Percentiles rank a stretch among this genome's conserved stretches.
These are phyloP conservation scores for Thaleichthys pacificus DNA, from an alignment of 2,797 vertebrate species.

Conservation along the genomic window DNA sequence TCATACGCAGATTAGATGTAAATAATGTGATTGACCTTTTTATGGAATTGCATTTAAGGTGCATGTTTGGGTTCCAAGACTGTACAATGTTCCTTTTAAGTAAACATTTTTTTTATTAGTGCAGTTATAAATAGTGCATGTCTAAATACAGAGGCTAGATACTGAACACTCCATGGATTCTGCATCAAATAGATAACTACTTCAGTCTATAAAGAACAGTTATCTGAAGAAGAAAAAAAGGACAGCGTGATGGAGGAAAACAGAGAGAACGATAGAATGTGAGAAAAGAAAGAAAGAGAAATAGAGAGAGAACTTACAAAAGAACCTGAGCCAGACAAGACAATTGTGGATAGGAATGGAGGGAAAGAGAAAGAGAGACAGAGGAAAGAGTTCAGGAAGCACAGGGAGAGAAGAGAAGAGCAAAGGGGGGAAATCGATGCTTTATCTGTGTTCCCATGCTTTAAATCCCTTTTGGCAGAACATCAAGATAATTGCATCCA, in stretches of 20 bases:
- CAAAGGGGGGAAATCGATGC: slow-evolving; percentile 30
- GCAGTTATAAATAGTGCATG: too few species aligned
- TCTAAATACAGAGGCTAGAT: not conserved
- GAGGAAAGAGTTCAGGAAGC: slow-evolving; percentile 10
- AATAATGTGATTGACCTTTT: too few species aligned
- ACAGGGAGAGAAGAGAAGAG: slow-evolving; percentile 17
- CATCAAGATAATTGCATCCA: slow-evolving; percentile 47
- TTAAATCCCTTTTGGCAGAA: slow-evolving; percentile 52
- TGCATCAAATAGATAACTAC: too few species aligned
- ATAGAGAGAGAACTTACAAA: not conserved
- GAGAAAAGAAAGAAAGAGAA: slow-evolving; percentile 3
- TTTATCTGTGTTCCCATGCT: slow-evolving; percentile 46
- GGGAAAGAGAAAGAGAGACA: not conserved
- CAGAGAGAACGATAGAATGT: not conserved
- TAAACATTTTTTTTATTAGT: too few species aligned
- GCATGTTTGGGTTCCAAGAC: too few species aligned
- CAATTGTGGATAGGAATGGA: not conserved
- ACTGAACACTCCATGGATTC: not conserved
- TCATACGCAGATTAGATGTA: too few species aligned
- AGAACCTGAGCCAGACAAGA: not conserved
- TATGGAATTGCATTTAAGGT: too few species aligned
- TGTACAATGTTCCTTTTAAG: too few species aligned
- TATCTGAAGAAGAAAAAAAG: too few species aligned
- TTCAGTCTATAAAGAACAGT: not conserved
- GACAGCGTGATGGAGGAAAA: not conserved